Conservation (phyloP, 2,888 invertebrate genomes). For the Axea sp. region DNA sequence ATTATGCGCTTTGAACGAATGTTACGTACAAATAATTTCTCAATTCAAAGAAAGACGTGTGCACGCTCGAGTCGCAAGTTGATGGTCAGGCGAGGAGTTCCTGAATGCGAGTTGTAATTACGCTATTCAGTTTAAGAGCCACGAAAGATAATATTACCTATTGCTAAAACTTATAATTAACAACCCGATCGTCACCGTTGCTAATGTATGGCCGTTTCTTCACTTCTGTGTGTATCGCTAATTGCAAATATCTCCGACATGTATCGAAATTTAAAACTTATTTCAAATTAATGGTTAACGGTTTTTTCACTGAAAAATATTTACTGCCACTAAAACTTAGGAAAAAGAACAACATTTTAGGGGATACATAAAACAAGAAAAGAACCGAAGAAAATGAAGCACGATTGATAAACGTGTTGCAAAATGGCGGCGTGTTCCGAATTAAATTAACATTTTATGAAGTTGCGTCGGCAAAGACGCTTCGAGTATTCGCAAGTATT, state of each 20-base stretch:
- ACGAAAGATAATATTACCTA: conserved; percentile 56
- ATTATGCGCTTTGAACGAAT: conserved; percentile 45
- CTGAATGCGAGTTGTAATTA: conserved; percentile 49
- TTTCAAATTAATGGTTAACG: conserved; percentile 41
- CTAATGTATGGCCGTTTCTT: conserved; percentile 59
- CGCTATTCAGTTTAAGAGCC: conserved; percentile 56
- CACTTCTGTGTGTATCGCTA: conserved; percentile 53
- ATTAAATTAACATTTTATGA: conserved; percentile 2
- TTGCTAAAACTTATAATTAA: conserved; percentile 61
- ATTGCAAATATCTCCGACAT: conserved; percentile 51
- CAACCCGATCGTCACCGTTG: conserved; percentile 61
- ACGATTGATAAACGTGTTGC: no score
- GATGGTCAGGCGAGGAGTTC: conserved; percentile 43
- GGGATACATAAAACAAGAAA: no score
- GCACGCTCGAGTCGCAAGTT: conserved; percentile 27
- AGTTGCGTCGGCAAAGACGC: not conserved
- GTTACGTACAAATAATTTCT: conserved; percentile 50
- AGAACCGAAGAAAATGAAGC: no score
- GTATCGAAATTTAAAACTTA: conserved; percentile 37
- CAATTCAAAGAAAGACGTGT: conserved; percentile 43
- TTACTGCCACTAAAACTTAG: conserved; percentile 3
- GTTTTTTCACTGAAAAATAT: conserved; percentile 18
- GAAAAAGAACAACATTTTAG: no score
- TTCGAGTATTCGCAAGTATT: conserved; percentile 46
- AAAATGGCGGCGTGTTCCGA: no score